phyloP scores from a whole-genome alignment of 1,140 invertebrate genomes.

The Drosophila subobscura region DNA sequence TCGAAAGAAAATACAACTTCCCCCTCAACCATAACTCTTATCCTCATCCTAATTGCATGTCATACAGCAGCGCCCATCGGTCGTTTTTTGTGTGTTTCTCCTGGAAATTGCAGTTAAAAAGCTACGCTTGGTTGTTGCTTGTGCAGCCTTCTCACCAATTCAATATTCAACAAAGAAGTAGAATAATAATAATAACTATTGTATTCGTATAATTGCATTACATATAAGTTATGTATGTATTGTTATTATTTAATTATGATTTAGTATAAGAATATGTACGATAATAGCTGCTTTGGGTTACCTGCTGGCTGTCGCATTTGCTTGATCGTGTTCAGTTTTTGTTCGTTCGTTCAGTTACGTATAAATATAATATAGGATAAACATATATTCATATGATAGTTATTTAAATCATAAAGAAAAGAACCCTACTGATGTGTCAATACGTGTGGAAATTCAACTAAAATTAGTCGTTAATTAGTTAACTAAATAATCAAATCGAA shows the following conservation, averaged over 20 bases:
- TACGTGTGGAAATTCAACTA: slow-evolving; percentile 47
- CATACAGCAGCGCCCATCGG: too few relatives aligned
- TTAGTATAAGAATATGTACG: slow-evolving; percentile 9
- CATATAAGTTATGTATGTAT: slow-evolving; percentile 51
- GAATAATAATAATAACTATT: slow-evolving; percentile 57
- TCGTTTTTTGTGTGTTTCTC: too few relatives aligned
- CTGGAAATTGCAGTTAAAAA: too few relatives aligned
- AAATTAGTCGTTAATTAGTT: slow-evolving; percentile 33
- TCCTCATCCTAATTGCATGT: too few relatives aligned
- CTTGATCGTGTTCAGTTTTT: slow-evolving; percentile 59
- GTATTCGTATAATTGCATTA: slow-evolving; percentile 65
- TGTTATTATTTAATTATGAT: slow-evolving; percentile 42
- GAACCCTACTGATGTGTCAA: slow-evolving; percentile 28
- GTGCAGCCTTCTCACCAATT: slow-evolving; percentile 39
- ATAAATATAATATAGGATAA: slow-evolving; percentile 18
- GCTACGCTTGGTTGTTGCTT: too few relatives aligned
- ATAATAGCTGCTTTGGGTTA: too few relatives aligned
- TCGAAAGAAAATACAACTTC: too few relatives aligned
- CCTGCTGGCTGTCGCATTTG: slow-evolving; percentile 22
- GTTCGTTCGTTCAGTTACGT: slow-evolving; percentile 46
- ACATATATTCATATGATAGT: slow-evolving; percentile 32
- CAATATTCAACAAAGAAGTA: slow-evolving; percentile 56
- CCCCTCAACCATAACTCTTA: too few relatives aligned
- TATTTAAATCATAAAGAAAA: slow-evolving; percentile 63
- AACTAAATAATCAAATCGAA: slow-evolving; percentile 24